phyloP scores from a whole-genome alignment of 2,888 invertebrate species.

The Leptinotarsa rubiginosa region DNA sequence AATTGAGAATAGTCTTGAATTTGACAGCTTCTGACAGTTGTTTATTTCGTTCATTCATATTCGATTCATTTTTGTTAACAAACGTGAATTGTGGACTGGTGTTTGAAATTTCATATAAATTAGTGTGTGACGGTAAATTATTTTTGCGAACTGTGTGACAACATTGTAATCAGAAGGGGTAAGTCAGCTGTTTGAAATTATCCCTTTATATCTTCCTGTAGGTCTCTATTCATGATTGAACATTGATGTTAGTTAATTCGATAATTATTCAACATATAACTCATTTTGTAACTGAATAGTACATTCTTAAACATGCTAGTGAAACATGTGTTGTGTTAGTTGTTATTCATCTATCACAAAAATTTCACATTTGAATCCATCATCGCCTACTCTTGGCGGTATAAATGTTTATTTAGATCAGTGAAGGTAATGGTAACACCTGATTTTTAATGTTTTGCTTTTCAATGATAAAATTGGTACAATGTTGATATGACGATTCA shows the following conservation, averaged over 20 bases:
- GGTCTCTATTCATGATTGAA: conserved; percentile 21
- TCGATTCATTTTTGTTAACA: conserved; percentile 31
- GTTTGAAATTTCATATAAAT: conserved; percentile 32
- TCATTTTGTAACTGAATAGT: conserved; percentile 9
- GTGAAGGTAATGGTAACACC: background rate
- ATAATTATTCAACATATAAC: conserved; percentile 10
- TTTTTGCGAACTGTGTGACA: background rate
- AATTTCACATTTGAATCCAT: background rate
- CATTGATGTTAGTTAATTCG: conserved; percentile 8
- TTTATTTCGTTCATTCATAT: conserved; percentile 40
- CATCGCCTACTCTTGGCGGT: background rate
- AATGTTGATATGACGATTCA: background rate
- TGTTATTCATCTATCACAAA: background rate
- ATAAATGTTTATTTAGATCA: background rate
- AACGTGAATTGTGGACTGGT: conserved; percentile 34
- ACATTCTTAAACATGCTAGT: background rate
- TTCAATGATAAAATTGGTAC: background rate
- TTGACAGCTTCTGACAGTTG: conserved; percentile 43
- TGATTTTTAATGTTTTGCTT: background rate
- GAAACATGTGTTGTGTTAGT: background rate
- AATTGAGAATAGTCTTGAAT: conserved; percentile 23
- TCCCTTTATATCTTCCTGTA: conserved; percentile 21
- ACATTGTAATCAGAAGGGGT: conserved; percentile 8
- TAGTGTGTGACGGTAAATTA: conserved; percentile 2
- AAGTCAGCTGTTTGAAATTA: background rate